phyloP scores from a whole-genome alignment of 2,888 invertebrate species.

The Zygogramma bicolorata region DNA sequence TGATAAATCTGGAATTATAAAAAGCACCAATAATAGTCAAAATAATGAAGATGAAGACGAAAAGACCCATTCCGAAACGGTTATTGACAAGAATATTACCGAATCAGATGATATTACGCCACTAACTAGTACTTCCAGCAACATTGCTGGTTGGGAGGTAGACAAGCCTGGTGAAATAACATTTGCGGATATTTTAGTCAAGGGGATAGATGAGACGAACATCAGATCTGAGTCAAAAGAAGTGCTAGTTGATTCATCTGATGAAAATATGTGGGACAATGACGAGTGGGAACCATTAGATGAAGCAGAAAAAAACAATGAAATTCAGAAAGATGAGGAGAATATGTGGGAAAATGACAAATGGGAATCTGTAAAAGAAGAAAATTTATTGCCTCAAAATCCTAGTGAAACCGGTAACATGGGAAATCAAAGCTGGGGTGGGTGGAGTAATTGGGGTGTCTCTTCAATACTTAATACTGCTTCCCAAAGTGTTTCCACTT shows the following conservation, averaged over 20 bases:
- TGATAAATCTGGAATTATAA: not conserved
- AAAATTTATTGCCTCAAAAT: constrained; percentile 11
- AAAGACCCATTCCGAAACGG: not conserved
- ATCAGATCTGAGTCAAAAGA: not conserved
- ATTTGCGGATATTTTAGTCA: not conserved
- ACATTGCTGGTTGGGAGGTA: not conserved
- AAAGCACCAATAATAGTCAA: not conserved
- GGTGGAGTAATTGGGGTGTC: constrained; percentile 83
- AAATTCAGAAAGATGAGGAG: constrained; percentile 47
- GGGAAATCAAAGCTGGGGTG: constrained; percentile 40
- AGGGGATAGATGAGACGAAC: not conserved
- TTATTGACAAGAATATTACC: not conserved
- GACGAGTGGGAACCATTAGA: constrained; percentile 63
- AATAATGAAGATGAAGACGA: not conserved
- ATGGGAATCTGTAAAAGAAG: constrained; percentile 67
- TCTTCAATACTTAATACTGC: constrained; percentile 82
- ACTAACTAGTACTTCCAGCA: not conserved
- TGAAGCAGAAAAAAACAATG: constrained; percentile 44
- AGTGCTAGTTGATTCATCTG: not conserved
- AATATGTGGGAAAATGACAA: constrained; percentile 67
- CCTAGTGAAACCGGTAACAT: not conserved
- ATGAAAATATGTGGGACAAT: constrained; percentile 65
- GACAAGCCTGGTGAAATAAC: not conserved
- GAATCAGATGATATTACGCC: not conserved
- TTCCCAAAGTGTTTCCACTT: constrained; percentile 79